Base-by-base conservation (phyloP, 2,113 vertebrate genomes). In the Puffinus mauretanicus region DNA sequence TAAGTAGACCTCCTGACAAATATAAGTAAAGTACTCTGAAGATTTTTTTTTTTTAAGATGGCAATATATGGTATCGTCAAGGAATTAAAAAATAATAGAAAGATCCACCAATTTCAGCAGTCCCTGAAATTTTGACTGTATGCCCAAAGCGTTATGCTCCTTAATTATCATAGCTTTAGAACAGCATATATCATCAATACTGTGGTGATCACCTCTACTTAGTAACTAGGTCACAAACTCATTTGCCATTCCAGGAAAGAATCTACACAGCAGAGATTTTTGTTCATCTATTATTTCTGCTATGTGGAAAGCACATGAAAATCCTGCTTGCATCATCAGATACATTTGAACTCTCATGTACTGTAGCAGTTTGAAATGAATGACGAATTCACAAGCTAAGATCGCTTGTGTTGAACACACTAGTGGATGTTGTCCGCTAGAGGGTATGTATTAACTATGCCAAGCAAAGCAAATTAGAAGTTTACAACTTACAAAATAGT, bases 211-310 rank as follows among this genome's bases (percentile, higher is more conserved):
- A 84, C 40, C 19, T 93, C 61, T 83, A 17, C 87, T 80, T 72
- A 34, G 16, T 77, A 97, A 89, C 54, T 77, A 77, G 93, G 40
- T 86, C 83, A 96, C 26, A 83, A 95, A 64, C 67, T 91, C n/a
- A 79, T 93, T 91, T 95, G 66, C 10, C 47, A 57, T 92, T 89
- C 69, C 62, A 80, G 57, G 34, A 61, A 61, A 89, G 64, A 81
- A 94, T 83, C 36, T 92, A 21, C 46, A 51, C 73, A 52, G 19
- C 57, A 89, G 40, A 93, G 30, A 72, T 22, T 95, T 96, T 47
- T 20, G 71, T 96, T 96, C 75, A 87, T 94, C 66, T 82, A 55
- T 61, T 71, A 75, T 92, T 90, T 93, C 92, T 82, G 79, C 57
- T 79, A 21, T 13, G 30, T 40, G 47, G 44, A 86, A 94, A 93